Base-by-base conservation (phyloP, 1,140 invertebrate species). In the Periplaneta americana region DNA sequence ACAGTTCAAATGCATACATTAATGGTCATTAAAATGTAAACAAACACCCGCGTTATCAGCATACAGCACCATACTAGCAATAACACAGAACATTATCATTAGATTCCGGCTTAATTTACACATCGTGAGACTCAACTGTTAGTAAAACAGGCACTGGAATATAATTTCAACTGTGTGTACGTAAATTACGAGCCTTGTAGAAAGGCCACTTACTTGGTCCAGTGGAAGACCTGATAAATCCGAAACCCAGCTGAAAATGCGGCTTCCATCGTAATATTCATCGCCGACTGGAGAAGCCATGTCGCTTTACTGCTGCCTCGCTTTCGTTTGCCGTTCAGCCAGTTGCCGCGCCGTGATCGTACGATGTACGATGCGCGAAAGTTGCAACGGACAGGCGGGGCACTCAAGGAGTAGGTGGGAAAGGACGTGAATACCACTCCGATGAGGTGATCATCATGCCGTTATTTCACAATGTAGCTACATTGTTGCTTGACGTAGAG, bases 131-230 rank as follows among this genome's bases (percentile, higher is more conserved):
- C n/a, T n/a, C n/a, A n/a, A n/a, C n/a, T n/a, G n/a, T n/a, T n/a
- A n/a, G n/a, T n/a, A n/a, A n/a, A n/a, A n/a, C n/a, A n/a, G n/a
- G n/a, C n/a, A n/a, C n/a, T n/a, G n/a, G n/a, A n/a, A n/a, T n/a
- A n/a, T n/a, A n/a, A n/a, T n/a, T n/a, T n/a, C n/a, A n/a, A n/a
- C n/a, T n/a, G n/a, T n/a, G n/a, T n/a, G n/a, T n/a, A n/a, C n/a
- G n/a, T n/a, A n/a, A n/a, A n/a, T n/a, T n/a, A n/a, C n/a, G n/a
- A n/a, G n/a, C n/a, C n/a, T n/a, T n/a, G n/a, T n/a, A n/a, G n/a
- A n/a, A n/a, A n/a, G n/a, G 15, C 34, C 31, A 86, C 88, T 91
- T 85, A 93, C 92, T 89, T 93, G 91, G 87, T 93, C 92, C 81
- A 93, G 88, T 66, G 91, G 90, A 35, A 93, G 84, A 74, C 91